These are phyloP conservation scores for Orthosia cruda DNA, from an alignment of 2,888 invertebrate species.

Conservation along the genomic window DNA sequence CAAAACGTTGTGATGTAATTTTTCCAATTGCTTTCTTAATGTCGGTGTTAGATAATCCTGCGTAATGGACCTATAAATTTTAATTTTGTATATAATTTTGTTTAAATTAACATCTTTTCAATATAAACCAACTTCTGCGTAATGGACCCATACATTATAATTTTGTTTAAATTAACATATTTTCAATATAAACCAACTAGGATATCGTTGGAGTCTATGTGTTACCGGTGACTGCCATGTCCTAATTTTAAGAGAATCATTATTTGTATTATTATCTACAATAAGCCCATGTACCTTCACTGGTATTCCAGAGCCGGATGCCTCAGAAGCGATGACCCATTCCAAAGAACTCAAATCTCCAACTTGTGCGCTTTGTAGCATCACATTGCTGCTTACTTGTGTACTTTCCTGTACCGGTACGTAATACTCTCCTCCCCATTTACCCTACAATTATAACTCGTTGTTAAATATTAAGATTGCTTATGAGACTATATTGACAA, in stretches of 20 bases:
- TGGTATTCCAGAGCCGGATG: slow-evolving; percentile 34
- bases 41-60: slow-evolving; percentile 72
- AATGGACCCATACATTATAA: slow-evolving; percentile 54
- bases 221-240: neutral
- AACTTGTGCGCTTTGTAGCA: slow-evolving; percentile 65
- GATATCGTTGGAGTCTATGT: neutral
- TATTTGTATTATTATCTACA: neutral
- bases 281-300: slow-evolving; percentile 46
- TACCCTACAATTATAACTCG: slow-evolving; percentile 59
- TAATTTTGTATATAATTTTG: neutral
- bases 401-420: slow-evolving; percentile 56
- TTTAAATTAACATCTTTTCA: neutral
- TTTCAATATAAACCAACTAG: neutral
- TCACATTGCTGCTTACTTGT: slow-evolving; percentile 46
- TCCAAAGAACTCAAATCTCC: slow-evolving; percentile 51
- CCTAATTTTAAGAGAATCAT: neutral
- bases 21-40: slow-evolving; percentile 73
- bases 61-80: slow-evolving; percentile 52
- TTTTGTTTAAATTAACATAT: neutral
- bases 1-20: slow-evolving; percentile 41
- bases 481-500: neutral
- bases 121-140: slow-evolving; percentile 19
- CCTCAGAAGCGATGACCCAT: slow-evolving; percentile 41
- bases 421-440: slow-evolving; percentile 72
- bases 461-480: neutral